Base-by-base conservation (phyloP, 64 coral and sea anemone species). In the Acropora yongei region DNA sequence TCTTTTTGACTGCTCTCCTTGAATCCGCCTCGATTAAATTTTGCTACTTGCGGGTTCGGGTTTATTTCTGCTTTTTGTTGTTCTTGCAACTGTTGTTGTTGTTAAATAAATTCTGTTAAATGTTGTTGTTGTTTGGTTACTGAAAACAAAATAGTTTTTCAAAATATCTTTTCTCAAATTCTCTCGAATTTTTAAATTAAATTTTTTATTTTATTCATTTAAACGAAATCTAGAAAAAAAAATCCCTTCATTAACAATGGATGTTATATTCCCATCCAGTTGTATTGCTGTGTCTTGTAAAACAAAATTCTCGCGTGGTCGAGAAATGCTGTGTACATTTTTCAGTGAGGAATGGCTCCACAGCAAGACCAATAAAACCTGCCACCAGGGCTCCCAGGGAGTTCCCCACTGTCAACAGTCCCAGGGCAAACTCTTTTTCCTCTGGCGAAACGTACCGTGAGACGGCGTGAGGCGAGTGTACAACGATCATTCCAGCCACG, bases 381-480 rank as follows among this genome's bases (percentile, higher is more conserved):
- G 95, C 95, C 10, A 76, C 14, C 13, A 97, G 93, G 18, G 30
- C 83, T 7, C 95, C 95, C 5, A 97, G 60, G 39, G 83, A 88
- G 76, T 97, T 97, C 68, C 95, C 95, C 16, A 94, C 65, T 13
- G 95, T 97, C 13, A 97, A 77, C 68, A 97, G 78, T 87, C 95
- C 95, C 87, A 97, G 82, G 6, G 91, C 92, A 78, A 97, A 97
- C 73, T 97, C 92, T 43, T 47, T 90, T 30, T 97, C 95, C 44
- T 91, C 88, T 0, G 88, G 88, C 41, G 58, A 53, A n/a, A 91
- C 41, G 1, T 88, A 6, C 1, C 73, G 89, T 3, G 92, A 88
- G 48, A 75, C 95, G 8, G 95, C 92, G 60, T 94, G 92, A 42
- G 95, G 88, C 18, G 95, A 97, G 72, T 94, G 95, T 2, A 97